These are phyloP conservation scores for Cotesia congregata DNA, from an alignment of 2,888 invertebrate species.

Conservation along the genomic window DNA sequence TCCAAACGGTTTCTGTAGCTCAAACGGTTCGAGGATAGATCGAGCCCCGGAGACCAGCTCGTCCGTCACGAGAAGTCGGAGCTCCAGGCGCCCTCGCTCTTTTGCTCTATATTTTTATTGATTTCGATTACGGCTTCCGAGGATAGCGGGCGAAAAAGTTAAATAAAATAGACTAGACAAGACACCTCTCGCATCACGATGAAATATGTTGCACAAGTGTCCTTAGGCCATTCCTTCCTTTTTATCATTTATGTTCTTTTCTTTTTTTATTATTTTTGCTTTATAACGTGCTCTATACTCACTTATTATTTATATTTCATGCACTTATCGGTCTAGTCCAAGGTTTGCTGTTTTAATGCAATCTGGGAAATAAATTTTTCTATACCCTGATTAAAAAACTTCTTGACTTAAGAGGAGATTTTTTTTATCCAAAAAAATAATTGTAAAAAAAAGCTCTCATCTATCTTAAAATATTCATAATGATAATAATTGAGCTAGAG, in stretches of 20 bases:
- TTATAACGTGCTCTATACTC: too few relatives aligned
- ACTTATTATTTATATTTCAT: too few relatives aligned
- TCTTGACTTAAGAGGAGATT: too few relatives aligned
- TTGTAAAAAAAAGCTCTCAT: too few relatives aligned
- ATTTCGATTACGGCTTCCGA: slow-evolving; percentile 60
- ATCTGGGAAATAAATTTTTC: too few relatives aligned
- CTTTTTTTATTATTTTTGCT: too few relatives aligned
- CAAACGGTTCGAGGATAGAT: slow-evolving; percentile 61
- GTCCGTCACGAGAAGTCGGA: slow-evolving; percentile 62
- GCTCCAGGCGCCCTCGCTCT: slow-evolving; percentile 33
- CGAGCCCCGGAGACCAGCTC: slow-evolving; percentile 68
- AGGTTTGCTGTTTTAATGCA: too few relatives aligned
- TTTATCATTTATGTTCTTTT: not conserved
- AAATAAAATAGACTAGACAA: slow-evolving; percentile 17
- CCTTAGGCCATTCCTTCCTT: slow-evolving; percentile 18
- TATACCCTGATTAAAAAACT: too few relatives aligned
- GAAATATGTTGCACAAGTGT: slow-evolving; percentile 37
- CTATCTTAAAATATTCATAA: too few relatives aligned
- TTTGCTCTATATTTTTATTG: slow-evolving; percentile 63
- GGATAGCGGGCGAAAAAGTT: slow-evolving; percentile 24
- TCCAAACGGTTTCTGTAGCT: slow-evolving; percentile 3
- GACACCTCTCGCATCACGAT: slow-evolving; percentile 30
- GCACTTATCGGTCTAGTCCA: too few relatives aligned
- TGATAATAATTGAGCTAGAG: too few relatives aligned
- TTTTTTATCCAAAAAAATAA: too few relatives aligned